Evolutionary conservation across 2,797 vertebrate genomes (phyloP).

Genomic region (Peromyscus nudipes): DNA sequence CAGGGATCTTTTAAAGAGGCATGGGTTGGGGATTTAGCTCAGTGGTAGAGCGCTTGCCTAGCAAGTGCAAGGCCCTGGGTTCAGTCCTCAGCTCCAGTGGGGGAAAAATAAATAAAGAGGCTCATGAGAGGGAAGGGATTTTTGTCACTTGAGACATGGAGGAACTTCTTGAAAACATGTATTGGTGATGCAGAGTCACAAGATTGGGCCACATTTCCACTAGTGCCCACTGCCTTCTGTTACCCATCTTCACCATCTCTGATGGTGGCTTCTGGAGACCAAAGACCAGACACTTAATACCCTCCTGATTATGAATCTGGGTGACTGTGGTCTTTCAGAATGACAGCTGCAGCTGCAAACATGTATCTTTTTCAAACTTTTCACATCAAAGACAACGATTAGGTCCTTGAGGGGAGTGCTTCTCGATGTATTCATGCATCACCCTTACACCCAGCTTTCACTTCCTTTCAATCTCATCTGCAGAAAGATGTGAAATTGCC

Average conservation of each 20-base stretch:
- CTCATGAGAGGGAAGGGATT: background rate
- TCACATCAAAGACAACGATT: background rate
- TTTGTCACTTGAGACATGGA: background rate
- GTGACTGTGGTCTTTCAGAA: background rate
- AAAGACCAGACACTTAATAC: background rate
- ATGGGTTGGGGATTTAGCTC: no score
- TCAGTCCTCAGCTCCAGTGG: no score
- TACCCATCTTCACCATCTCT: background rate
- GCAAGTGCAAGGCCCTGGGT: no score
- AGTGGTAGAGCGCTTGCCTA: no score
- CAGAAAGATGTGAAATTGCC: constrained; percentile 51
- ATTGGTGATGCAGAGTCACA: background rate
- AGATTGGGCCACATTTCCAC: background rate
- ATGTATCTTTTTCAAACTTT: background rate
- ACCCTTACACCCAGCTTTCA: background rate
- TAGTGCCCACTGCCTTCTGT: background rate
- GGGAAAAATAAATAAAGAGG: background rate
- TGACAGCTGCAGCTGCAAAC: background rate
- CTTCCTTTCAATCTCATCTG: constrained; percentile 33
- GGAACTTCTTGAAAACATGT: background rate
- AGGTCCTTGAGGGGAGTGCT: background rate
- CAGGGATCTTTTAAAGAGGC: no score
- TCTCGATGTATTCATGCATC: constrained; percentile 8
- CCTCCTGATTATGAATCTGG: background rate
- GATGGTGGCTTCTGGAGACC: background rate